phyloP scores from a whole-genome alignment of 2,113 vertebrate genomes.

The Pristiophorus japonicus region DNA sequence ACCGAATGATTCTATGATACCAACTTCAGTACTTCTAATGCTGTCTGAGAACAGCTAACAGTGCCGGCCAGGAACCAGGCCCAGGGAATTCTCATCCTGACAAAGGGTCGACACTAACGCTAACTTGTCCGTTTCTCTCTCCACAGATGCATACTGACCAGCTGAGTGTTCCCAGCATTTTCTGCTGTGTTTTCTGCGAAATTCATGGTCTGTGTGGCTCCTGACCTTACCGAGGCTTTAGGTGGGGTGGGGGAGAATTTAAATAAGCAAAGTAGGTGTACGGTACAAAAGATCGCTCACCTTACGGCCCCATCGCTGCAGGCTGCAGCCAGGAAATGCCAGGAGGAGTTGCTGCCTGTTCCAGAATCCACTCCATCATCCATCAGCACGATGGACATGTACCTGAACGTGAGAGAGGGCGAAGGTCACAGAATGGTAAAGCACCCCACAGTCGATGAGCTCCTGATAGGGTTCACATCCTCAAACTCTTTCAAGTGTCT shows the following conservation, averaged over 20 bases:
- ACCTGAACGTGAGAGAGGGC: conserved; percentile 60
- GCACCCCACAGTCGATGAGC: background rate
- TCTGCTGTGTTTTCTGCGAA: background rate
- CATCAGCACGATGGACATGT: conserved; percentile 72
- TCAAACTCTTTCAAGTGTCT: background rate
- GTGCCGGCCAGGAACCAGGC: background rate
- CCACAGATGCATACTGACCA: background rate
- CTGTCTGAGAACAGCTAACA: background rate
- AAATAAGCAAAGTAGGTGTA: background rate
- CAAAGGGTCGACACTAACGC: background rate
- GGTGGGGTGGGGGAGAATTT: background rate
- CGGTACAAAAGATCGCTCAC: conserved; percentile 51
- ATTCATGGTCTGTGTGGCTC: no score
- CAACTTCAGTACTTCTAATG: background rate
- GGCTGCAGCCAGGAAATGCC: conserved; percentile 65
- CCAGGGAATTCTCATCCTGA: background rate
- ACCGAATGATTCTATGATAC: background rate
- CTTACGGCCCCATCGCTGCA: conserved; percentile 89
- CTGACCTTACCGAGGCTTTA: background rate
- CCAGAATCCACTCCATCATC: conserved; percentile 44
- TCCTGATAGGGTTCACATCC: background rate
- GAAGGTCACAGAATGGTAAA: fast-evolving
- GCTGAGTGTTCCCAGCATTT: background rate
- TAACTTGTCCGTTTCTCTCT: background rate
- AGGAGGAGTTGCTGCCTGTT: conserved; percentile 38